Evolutionary conservation across 1,140 invertebrate genomes (phyloP), one percentile per base, ranked within the genome.

Genomic region (Globodera rostochiensis): DNA sequence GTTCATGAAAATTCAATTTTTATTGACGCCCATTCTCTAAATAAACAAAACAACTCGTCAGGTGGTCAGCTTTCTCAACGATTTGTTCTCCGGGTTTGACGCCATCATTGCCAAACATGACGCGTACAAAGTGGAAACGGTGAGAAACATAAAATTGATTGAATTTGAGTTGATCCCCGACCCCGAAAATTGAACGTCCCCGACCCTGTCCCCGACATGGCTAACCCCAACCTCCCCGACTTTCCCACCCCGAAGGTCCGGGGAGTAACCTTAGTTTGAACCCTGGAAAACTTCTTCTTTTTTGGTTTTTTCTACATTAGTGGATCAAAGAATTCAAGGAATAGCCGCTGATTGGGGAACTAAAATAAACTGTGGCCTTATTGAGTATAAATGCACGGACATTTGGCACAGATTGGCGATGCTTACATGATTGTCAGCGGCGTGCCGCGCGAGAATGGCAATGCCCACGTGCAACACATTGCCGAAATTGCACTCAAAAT

Each of bases 401-500:
- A 19, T n/a, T 71, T 71, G 50, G 74, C 57, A 73, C 57, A 76
- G 91, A 96, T 96, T 80, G 95, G 95, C 0, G 95, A 96, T 90
- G 95, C 95, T 0, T 81, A 96, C 89, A 96, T 96, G 95, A 94
- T 95, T 3, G 94, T 94, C 36, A 78, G 73, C 11, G 95, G 95
- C 53, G 90, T 95, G 66, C 95, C 95, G 2, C 93, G 93, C 0
- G 93, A 93, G 90, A 96, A 95, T 91, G 94, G 94, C 5, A 88
- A 90, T 76, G 81, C 90, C 0, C 93, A 93, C 84, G 92, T 91
- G 0, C 85, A 91, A 49, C 92, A 93, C 87, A 92, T 93, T 53
- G 91, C 92, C 74, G 94, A 95, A 93, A 82, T 98, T 93, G 94
- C 96, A 0, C 91, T 99, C 70, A 94, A 94, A 1, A 91, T 99